Evolutionary conservation across 2,113 vertebrate genomes (phyloP), one percentile per base, ranked within the genome.

Genomic region (Rhinoderma darwinii): DNA sequence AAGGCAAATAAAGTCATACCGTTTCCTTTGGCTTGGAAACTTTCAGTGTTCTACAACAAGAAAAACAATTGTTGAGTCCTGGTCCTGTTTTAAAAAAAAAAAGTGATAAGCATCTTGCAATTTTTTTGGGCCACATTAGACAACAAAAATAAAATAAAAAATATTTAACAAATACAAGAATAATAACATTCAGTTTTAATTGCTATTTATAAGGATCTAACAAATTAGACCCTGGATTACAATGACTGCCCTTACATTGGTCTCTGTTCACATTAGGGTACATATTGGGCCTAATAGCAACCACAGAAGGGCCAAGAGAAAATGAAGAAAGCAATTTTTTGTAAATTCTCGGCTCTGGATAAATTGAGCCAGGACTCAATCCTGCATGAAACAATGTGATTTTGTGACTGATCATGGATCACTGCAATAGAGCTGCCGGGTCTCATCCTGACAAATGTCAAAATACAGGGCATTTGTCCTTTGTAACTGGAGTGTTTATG

Each of bases 1-100:
- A 75, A 75, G 75, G 83, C 70, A 59, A 84, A 84, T 84, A 75
- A 32, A 84, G 68, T 39, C 43, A 84, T 75, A 84, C 35, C 59
- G 68, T 39, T 54, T 75, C n/a, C 35, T 75, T 84, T 84, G 68
- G 70, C 56, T 84, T 75, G 72, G 83, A 44, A 30, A 9, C 22
- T 25, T 84, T 72, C 83, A 75, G 51, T 27, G 74, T 35, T 59
- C 37, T 84, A 35, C 81, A 56, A 59, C 9, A 56, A 43, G 51
- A 84, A 84, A 61, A 74, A 74, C 72, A 56, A 84, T 75, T 84
- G 54, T 43, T 30, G 20, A 43, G 50, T 18, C 47, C 73, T 56
- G 20, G 15, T 32, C 27, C 30, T 84, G 22, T 56, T 84, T 75
- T 81, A 11, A 5, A 11, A 59, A 9, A 80, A 37, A 79, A 77